These are phyloP conservation scores for Rhabdomys dilectus DNA, from an alignment of 2,113 vertebrate genomes.

Conservation along the genomic window DNA sequence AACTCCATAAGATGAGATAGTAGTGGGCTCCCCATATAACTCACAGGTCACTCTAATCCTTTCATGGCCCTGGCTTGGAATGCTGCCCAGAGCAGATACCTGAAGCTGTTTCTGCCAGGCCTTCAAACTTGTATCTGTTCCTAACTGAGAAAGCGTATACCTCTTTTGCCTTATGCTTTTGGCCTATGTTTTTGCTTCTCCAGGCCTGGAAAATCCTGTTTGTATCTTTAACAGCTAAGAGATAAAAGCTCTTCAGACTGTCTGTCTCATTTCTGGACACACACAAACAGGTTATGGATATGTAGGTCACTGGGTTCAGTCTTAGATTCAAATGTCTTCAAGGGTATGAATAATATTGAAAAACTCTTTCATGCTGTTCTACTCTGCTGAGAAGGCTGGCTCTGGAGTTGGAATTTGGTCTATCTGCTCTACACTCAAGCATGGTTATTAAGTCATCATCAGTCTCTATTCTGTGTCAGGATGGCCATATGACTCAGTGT, in stretches of 20 bases:
- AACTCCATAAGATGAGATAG: not conserved
- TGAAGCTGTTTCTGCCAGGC: not conserved
- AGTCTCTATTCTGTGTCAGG: not conserved
- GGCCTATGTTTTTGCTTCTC: not conserved
- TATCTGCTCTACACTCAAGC: not conserved
- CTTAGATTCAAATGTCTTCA: not conserved
- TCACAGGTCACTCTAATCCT: not conserved
- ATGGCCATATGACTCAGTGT: not conserved
- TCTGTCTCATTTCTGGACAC: not conserved
- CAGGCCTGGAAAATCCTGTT: no score
- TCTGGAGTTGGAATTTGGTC: not conserved
- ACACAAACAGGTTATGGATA: not conserved
- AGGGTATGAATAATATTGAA: not conserved
- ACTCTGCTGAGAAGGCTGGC: not conserved
- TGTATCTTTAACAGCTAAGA: not conserved
- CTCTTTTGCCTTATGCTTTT: not conserved
- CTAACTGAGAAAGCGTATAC: not conserved
- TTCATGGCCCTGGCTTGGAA: not conserved
- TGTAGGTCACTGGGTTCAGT: no score
- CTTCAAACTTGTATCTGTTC: not conserved
- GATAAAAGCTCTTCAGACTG: not conserved
- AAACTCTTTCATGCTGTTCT: not conserved
- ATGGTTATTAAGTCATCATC: not conserved
- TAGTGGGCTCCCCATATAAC: not conserved
- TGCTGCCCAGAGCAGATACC: not conserved